A percentile compares a stretch with the other conserved stretches of the same genome.
phyloP scores from a whole-genome alignment of 2,797 vertebrate genomes.

The Siniperca obscura region DNA sequence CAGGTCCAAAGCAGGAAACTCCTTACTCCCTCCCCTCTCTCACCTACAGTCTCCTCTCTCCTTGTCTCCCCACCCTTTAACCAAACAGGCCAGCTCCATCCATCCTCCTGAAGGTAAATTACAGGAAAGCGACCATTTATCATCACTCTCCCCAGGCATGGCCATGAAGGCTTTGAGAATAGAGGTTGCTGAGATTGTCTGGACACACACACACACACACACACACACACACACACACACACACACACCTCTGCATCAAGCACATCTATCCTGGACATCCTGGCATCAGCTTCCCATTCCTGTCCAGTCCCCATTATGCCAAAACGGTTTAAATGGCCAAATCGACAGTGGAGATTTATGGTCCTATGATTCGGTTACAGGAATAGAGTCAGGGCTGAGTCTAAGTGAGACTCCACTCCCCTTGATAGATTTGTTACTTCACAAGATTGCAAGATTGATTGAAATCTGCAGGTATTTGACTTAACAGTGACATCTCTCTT shows the following conservation, averaged over 20 bases:
- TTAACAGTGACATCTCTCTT: too few relatives aligned
- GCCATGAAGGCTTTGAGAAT: constrained; percentile 49
- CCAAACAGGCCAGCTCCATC: constrained; percentile 74
- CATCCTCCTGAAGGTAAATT: constrained; percentile 75
- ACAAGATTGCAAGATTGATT: neutral
- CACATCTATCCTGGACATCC: constrained; percentile 39
- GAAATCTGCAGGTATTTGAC: constrained; percentile 7
- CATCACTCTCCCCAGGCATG: constrained; percentile 66
- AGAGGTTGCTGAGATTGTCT: constrained; percentile 45
- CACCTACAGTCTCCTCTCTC: constrained; percentile 62
- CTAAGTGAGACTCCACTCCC: neutral
- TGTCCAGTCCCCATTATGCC: constrained; percentile 32
- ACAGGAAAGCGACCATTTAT: constrained; percentile 82
- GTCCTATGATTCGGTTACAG: constrained; percentile 5
- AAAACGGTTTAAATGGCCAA: constrained; percentile 23
- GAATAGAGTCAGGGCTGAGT: neutral
- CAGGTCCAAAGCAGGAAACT: constrained; percentile 73
- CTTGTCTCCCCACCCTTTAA: constrained; percentile 71
- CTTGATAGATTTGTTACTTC: neutral
- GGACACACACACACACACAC: constrained; percentile 2
- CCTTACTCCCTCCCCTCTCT: constrained; percentile 34
- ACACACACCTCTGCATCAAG: constrained; percentile 27
- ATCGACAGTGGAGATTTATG: constrained; percentile 36
- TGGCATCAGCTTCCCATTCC: constrained; percentile 23
- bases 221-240: constrained; percentile 14